A percentile compares a stretch with the other conserved stretches of the same genome.
These are phyloP conservation scores for Cyclophora punctaria DNA, from an alignment of 2,888 invertebrate genomes.

Conservation along the genomic window DNA sequence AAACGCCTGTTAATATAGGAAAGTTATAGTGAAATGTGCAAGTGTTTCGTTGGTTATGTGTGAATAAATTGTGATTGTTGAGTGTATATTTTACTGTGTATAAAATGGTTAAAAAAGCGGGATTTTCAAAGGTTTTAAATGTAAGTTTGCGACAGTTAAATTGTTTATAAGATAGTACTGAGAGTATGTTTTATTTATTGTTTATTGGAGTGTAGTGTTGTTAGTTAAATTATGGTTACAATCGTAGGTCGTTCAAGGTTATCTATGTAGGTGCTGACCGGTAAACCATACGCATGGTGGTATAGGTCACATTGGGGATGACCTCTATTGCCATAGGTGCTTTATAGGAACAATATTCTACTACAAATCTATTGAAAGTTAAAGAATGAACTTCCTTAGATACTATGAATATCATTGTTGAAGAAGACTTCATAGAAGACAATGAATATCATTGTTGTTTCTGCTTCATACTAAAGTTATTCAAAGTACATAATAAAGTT, in stretches of 20 bases:
- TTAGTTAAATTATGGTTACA: constrained; percentile 14
- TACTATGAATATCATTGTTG: too few relatives aligned
- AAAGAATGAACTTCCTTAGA: too few relatives aligned
- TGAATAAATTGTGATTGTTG: constrained; percentile 24
- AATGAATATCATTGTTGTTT: too few relatives aligned
- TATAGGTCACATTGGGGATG: constrained; percentile 58
- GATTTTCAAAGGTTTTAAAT: constrained; percentile 35
- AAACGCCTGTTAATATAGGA: constrained; percentile 25
- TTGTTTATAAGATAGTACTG: neutral
- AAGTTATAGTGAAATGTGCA: constrained; percentile 34
- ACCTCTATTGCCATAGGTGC: constrained; percentile 41
- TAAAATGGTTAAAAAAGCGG: constrained; percentile 36
- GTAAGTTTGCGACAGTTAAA: constrained; percentile 31
- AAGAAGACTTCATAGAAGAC: too few relatives aligned
- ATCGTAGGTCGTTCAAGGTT: constrained; percentile 72
- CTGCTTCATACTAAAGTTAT: too few relatives aligned
- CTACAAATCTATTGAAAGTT: too few relatives aligned
- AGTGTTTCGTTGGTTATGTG: constrained; percentile 17
- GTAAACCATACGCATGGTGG: constrained; percentile 51
- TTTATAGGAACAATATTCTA: too few relatives aligned
- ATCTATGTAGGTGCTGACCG: constrained; percentile 52
- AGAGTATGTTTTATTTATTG: neutral
- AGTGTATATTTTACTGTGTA: constrained; percentile 16
- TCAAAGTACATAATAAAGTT: too few relatives aligned
- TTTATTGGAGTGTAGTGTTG: constrained; percentile 1